These are phyloP conservation scores for Schizopygopsis malacanthus DNA, from an alignment of 2,797 vertebrate genomes.

Conservation along the genomic window DNA sequence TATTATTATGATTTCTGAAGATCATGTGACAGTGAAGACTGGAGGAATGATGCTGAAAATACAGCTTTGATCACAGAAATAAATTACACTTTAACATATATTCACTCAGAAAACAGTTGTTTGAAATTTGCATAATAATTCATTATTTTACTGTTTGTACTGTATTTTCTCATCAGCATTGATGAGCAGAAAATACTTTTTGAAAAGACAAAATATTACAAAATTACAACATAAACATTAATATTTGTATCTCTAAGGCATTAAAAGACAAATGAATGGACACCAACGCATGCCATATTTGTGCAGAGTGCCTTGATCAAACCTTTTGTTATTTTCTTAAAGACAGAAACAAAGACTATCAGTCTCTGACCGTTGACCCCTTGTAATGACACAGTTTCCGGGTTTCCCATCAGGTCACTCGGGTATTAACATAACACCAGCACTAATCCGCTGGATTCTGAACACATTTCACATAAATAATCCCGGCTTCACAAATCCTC, in stretches of 20 bases:
- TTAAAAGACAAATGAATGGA: neutral
- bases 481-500: slow-evolving; percentile 29
- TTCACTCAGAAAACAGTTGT: neutral
- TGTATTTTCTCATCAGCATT: neutral
- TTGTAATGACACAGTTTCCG: neutral
- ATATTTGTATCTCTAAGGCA: neutral
- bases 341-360: neutral
- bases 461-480: slow-evolving; percentile 40
- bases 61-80: neutral
- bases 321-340: neutral
- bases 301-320: neutral
- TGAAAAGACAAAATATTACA: neutral
- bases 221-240: neutral
- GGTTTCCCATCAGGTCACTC: neutral
- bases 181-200: neutral
- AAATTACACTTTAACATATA: neutral
- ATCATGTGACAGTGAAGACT: neutral
- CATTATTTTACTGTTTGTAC: neutral
- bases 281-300: neutral
- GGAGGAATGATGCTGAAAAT: neutral
- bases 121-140: neutral
- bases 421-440: neutral
- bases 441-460: slow-evolving; percentile 17
- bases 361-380: slow-evolving; percentile 1
- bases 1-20: neutral